Evolutionary conservation across 2,888 invertebrate genomes (phyloP).

Genomic region (Nomada ruficornis): DNA sequence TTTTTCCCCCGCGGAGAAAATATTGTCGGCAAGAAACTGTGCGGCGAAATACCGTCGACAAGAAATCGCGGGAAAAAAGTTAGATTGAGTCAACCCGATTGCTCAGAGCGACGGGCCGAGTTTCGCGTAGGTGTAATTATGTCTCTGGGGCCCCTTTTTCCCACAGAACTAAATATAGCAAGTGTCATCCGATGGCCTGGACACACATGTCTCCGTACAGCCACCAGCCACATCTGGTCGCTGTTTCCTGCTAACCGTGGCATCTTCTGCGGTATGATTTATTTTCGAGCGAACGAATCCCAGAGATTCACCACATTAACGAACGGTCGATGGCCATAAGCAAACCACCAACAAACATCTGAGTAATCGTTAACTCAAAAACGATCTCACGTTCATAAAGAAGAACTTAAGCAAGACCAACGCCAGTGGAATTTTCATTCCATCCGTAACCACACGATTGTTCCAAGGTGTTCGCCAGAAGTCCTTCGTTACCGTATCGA

Average conservation of each 20-base stretch:
- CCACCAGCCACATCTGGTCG: conserved; percentile 67
- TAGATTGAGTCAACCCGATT: neutral
- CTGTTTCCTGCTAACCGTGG: conserved; percentile 67
- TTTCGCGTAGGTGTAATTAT: conserved; percentile 70
- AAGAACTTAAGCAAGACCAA: no score
- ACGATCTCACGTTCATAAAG: neutral
- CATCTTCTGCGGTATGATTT: conserved; percentile 74
- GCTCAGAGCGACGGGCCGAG: conserved; percentile 1
- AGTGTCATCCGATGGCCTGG: conserved; percentile 78
- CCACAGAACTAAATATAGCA: conserved; percentile 83
- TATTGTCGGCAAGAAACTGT: no score
- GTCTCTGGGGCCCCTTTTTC: conserved; percentile 79
- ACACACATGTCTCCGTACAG: conserved; percentile 76
- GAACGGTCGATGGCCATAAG: conserved; percentile 15
- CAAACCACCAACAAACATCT: neutral
- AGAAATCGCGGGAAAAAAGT: neutral
- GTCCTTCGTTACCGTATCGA: no score
- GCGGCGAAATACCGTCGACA: no score
- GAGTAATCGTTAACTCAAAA: neutral
- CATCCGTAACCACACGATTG: no score
- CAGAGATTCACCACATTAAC: conserved; percentile 47
- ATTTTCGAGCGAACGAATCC: conserved; percentile 69
- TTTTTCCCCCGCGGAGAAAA: no score
- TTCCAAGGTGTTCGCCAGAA: neutral
- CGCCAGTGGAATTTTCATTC: no score